These are phyloP conservation scores for Syngnathoides biaculeatus DNA, from an alignment of 2,113 vertebrate species.

Conservation along the genomic window DNA sequence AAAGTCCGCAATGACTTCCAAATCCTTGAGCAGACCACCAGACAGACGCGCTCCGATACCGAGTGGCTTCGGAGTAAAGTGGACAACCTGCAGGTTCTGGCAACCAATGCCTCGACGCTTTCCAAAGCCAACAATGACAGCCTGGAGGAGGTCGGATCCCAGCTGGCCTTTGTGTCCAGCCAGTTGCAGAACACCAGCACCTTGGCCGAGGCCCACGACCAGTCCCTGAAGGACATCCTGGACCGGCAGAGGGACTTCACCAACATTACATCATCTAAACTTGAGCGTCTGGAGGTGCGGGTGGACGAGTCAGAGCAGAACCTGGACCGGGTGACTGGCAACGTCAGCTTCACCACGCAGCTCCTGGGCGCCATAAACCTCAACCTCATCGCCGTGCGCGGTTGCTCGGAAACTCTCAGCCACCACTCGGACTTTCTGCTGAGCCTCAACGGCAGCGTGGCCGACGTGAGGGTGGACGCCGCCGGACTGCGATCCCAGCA, in stretches of 20 bases:
- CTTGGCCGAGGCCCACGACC: slow-evolving; percentile 81
- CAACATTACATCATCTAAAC: slow-evolving; percentile 80
- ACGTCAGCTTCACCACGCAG: slow-evolving; percentile 90
- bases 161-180: slow-evolving; percentile 77
- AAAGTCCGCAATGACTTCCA: slow-evolving; percentile 87
- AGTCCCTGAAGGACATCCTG: slow-evolving; percentile 85
- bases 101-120: slow-evolving; percentile 81
- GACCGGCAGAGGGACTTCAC: slow-evolving; percentile 82
- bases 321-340: slow-evolving; percentile 86
- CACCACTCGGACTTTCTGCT: slow-evolving; percentile 86
- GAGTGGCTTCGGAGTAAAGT: slow-evolving; percentile 89
- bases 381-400: slow-evolving; percentile 83
- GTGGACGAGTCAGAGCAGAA: slow-evolving; percentile 83
- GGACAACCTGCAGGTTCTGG: slow-evolving; percentile 80
- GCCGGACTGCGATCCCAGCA: slow-evolving; percentile 82
- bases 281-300: slow-evolving; percentile 80
- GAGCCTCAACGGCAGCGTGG: slow-evolving; percentile 81
- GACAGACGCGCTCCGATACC: slow-evolving; percentile 81
- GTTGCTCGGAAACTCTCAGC: slow-evolving; percentile 84
- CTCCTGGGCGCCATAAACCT: slow-evolving; percentile 86
- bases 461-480: slow-evolving; percentile 78
- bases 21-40: slow-evolving; percentile 81
- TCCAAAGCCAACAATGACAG: slow-evolving; percentile 87
- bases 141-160: slow-evolving; percentile 85
- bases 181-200: slow-evolving; percentile 87